Percentiles rank a stretch among this genome's conserved stretches.
Conservation (phyloP, 2,113 vertebrate genomes). For the Glareola pratincola region DNA sequence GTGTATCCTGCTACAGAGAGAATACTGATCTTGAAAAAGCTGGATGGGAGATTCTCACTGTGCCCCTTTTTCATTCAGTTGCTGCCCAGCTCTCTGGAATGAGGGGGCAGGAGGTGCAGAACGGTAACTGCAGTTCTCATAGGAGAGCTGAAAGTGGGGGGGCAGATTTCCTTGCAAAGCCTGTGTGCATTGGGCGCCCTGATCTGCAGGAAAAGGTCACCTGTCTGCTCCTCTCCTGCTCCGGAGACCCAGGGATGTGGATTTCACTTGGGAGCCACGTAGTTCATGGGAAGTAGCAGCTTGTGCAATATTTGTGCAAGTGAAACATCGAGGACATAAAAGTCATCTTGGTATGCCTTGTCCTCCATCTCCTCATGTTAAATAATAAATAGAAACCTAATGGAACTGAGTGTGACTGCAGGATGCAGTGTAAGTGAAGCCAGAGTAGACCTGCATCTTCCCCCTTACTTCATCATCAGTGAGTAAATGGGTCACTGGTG, state of each 20-base stretch:
- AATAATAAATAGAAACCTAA: constrained; percentile 33
- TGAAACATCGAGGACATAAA: neutral
- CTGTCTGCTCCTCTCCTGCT: neutral
- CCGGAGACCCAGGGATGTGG: neutral
- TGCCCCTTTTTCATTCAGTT: neutral
- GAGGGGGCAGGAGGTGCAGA: neutral
- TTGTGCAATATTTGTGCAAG: neutral
- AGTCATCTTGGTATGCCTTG: neutral
- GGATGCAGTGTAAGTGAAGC: neutral
- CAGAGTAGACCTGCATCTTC: neutral
- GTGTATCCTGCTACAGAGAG: neutral
- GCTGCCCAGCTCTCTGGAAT: neutral
- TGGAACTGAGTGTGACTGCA: neutral
- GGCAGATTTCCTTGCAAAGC: neutral
- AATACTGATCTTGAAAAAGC: neutral
- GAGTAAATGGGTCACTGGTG: constrained; percentile 52
- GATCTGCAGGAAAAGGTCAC: neutral
- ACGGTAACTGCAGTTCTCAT: neutral
- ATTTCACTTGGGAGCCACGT: neutral
- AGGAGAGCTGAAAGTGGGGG: neutral
- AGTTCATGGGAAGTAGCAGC: neutral
- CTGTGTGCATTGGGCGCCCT: neutral
- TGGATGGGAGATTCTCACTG: accelerated
- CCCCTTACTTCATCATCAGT: constrained; percentile 32
- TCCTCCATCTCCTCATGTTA: neutral